Evolutionary conservation across 1,140 invertebrate species (phyloP).

Genomic region (Aphidius gifuensis): DNA sequence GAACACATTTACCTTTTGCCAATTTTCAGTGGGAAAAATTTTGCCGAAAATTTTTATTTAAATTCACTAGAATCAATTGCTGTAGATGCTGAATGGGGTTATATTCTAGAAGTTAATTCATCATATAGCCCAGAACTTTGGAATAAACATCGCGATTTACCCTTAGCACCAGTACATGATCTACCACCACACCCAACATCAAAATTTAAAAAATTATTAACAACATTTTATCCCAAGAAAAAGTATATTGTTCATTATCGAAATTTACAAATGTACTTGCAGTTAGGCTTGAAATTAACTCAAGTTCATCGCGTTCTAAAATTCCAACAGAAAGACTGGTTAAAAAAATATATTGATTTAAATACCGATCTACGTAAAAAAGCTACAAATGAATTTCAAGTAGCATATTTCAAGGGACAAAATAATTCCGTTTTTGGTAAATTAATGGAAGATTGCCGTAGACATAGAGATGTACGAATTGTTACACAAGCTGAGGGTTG

Average conservation of each 20-base stretch:
- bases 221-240: conserved; percentile 42
- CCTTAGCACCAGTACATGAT: conserved; percentile 34
- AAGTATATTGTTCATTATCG: conserved; percentile 57
- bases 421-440: no score
- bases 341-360: no score
- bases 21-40: conserved; percentile 48
- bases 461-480: no score
- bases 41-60: no score
- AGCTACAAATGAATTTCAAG: no score
- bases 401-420: no score
- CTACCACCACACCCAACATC: conserved; percentile 14
- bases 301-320: conserved; percentile 55
- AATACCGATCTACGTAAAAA: no score
- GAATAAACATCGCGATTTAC: neutral
- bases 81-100: conserved; percentile 25
- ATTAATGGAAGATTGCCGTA: no score
- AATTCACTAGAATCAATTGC: conserved; percentile 17
- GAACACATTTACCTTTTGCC: conserved; percentile 43
- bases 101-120: conserved; percentile 14
- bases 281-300: conserved; percentile 48
- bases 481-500: no score
- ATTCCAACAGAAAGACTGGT: conserved; percentile 54
- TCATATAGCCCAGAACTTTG: conserved; percentile 29
- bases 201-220: conserved; percentile 41
- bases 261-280: conserved; percentile 35